Percentiles rank a stretch among this genome's conserved stretches.
Evolutionary conservation across 64 coral and sea anemone species (phyloP).

Genomic region (Stichodactyla helianthus): DNA sequence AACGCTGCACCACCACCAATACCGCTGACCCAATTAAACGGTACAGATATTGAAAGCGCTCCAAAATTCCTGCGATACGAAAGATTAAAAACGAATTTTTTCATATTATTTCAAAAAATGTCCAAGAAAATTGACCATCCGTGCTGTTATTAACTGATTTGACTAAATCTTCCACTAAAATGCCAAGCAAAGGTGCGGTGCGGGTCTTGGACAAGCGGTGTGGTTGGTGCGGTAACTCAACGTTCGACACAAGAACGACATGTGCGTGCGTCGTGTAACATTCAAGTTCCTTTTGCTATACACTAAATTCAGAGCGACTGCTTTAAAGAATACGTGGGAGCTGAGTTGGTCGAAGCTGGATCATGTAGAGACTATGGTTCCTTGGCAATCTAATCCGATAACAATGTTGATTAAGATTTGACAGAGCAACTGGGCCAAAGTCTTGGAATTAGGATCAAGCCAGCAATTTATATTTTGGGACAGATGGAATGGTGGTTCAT

Average conservation of each 20-base stretch:
- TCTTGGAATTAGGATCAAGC: too few relatives aligned
- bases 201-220: background rate
- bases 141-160: background rate
- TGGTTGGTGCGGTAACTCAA: background rate
- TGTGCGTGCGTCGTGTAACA: background rate
- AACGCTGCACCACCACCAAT: background rate
- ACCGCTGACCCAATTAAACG: conserved; percentile 7
- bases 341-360: too few relatives aligned
- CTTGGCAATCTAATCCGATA: too few relatives aligned
- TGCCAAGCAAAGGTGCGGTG: background rate
- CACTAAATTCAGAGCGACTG: too few relatives aligned
- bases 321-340: too few relatives aligned
- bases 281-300: too few relatives aligned
- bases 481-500: too few relatives aligned
- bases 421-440: too few relatives aligned
- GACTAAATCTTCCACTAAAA: background rate
- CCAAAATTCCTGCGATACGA: background rate
- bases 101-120: background rate
- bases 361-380: too few relatives aligned
- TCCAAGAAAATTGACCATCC: background rate
- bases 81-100: background rate
- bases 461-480: too few relatives aligned
- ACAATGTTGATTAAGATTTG: too few relatives aligned
- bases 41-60: background rate
- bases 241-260: background rate